These are phyloP conservation scores for Aphaenogaster rudis DNA, from an alignment of 1,140 invertebrate species.

Conservation along the genomic window DNA sequence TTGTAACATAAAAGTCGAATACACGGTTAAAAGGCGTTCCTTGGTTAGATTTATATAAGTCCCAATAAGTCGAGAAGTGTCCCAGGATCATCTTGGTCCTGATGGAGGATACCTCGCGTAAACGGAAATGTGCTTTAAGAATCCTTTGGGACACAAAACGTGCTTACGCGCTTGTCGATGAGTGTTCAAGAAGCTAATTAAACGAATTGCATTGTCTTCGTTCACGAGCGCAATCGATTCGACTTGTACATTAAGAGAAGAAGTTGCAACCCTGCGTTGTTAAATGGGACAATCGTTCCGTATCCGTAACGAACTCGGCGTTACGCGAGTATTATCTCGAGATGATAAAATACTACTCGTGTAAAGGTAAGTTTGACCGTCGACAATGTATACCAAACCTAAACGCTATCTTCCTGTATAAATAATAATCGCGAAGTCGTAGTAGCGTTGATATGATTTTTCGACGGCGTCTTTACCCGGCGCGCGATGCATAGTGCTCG, in stretches of 20 bases:
- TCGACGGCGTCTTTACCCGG: conserved; percentile 14
- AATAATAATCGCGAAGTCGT: conserved; percentile 39
- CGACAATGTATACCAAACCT: conserved; percentile 29
- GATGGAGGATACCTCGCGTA: neutral
- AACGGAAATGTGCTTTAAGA: conserved; percentile 34
- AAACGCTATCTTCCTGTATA: conserved; percentile 52
- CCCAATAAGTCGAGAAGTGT: neutral
- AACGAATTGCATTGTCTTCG: conserved; percentile 31
- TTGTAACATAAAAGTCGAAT: conserved; percentile 30
- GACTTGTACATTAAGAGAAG: conserved; percentile 31
- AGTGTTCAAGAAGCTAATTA: conserved; percentile 29
- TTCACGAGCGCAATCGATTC: conserved; percentile 26
- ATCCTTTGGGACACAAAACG: neutral
- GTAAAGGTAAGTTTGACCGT: conserved; percentile 19
- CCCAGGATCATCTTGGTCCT: neutral
- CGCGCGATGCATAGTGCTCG: conserved; percentile 41
- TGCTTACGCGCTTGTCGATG: conserved; percentile 41
- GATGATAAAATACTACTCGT: neutral
- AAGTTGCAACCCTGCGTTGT: conserved; percentile 29
- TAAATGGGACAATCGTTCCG: conserved; percentile 36
- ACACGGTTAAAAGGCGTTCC: neutral
- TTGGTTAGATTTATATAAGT: conserved; percentile 16
- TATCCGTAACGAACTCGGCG: neutral
- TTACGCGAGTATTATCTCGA: conserved; percentile 9
- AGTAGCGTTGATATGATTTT: conserved; percentile 26